Conservation (phyloP, 1,140 invertebrate genomes). For the Hycleus phaleratus region DNA sequence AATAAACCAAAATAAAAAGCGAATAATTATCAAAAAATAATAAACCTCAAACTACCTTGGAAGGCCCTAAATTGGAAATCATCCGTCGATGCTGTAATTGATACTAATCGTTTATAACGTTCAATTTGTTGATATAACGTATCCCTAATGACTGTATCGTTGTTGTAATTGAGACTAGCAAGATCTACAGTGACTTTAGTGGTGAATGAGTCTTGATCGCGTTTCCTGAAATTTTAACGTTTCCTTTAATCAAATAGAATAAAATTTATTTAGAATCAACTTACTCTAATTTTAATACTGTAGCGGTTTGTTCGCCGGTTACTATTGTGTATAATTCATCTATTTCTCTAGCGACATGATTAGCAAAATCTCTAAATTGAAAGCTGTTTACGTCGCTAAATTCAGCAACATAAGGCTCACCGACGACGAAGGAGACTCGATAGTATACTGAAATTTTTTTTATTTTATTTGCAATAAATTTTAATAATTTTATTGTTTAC, state of each 20-base stretch:
- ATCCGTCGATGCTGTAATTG: conserved; percentile 30
- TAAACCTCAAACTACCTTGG: conserved; percentile 39
- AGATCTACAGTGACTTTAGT: conserved; percentile 19
- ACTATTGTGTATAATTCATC: conserved; percentile 38
- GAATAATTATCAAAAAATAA: not conserved
- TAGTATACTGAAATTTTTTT: conserved; percentile 30
- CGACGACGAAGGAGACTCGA: conserved; percentile 42
- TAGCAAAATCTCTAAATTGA: conserved; percentile 38
- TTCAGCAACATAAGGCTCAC: conserved; percentile 36
- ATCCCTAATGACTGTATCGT: conserved; percentile 36
- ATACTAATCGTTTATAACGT: conserved; percentile 33
- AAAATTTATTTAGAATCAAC: conserved; percentile 6
- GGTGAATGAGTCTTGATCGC: conserved; percentile 18
- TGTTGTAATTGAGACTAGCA: conserved; percentile 39
- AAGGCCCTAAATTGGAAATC: conserved; percentile 45
- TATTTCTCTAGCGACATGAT: conserved; percentile 36
- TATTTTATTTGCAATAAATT: not conserved
- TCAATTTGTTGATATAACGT: conserved; percentile 39
- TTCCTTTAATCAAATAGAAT: not conserved
- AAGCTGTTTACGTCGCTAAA: conserved; percentile 37
- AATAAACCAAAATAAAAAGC: conserved; percentile 4
- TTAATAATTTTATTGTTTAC: not conserved
- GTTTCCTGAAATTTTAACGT: conserved; percentile 26
- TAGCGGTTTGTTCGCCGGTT: conserved; percentile 40
- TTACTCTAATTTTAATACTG: conserved; percentile 40